Conservation (phyloP, 2,113 vertebrate genomes). For the Callaeas wilsoni region DNA sequence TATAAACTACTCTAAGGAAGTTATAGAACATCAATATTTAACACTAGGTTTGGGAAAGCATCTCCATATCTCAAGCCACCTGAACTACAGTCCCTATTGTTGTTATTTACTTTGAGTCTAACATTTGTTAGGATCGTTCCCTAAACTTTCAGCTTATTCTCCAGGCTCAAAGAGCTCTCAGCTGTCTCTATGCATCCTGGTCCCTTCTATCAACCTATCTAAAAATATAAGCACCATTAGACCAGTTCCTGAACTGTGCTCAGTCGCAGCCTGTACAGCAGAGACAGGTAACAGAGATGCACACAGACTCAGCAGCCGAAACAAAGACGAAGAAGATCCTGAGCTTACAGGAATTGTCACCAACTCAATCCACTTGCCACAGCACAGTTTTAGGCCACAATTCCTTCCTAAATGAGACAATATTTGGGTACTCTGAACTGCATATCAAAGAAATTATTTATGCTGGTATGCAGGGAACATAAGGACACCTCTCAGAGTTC, state of each 20-base stretch:
- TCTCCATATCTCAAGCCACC: background rate
- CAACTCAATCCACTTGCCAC: background rate
- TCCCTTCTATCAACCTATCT: background rate
- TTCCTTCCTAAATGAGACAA: background rate
- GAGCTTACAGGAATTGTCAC: background rate
- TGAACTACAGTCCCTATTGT: background rate
- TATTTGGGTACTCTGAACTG: background rate
- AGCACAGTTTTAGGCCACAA: background rate
- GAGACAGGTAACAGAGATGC: background rate
- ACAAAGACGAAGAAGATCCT: background rate
- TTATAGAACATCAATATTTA: background rate
- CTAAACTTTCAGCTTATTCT: background rate
- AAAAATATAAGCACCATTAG: background rate
- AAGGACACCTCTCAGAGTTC: background rate
- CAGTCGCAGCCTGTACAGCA: rapidly evolving
- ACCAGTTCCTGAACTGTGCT: background rate
- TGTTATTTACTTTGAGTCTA: background rate
- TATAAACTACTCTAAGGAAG: background rate
- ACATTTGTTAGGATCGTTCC: background rate
- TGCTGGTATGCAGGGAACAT: background rate
- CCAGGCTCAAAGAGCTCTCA: background rate
- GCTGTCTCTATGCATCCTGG: background rate
- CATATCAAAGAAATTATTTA: background rate
- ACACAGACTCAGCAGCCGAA: background rate
- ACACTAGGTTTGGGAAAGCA: background rate